A percentile compares a stretch with the other conserved stretches of the same genome.
phyloP scores from a whole-genome alignment of 2,113 vertebrate species.

The Thinocorus orbignyianus region DNA sequence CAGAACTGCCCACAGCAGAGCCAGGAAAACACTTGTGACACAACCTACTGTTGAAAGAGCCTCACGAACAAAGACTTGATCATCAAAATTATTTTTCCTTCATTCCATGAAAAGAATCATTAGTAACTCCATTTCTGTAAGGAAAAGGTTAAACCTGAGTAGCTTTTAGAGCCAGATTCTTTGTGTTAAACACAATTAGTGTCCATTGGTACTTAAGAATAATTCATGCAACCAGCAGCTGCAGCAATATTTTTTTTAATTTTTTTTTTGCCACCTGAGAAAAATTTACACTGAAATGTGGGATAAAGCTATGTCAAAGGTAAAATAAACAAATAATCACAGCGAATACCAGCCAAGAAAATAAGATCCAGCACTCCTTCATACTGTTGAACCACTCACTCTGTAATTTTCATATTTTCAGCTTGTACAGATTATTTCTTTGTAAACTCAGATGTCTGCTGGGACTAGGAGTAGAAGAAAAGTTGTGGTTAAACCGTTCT shows the following conservation, averaged over 20 bases:
- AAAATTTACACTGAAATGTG: background rate
- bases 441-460: background rate
- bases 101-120: background rate
- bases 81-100: background rate
- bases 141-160: background rate
- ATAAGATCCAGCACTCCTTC: background rate
- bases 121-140: background rate
- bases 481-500: background rate
- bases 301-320: background rate
- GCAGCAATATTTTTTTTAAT: background rate
- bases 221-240: background rate
- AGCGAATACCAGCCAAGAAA: background rate
- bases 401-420: background rate
- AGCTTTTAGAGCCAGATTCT: background rate
- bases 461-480: background rate
- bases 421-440: background rate
- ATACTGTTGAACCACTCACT: background rate
- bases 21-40: background rate
- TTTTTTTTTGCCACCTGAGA: background rate
- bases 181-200: background rate
- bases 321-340: conserved; percentile 23
- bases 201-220: background rate
- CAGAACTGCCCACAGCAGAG: background rate
- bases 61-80: background rate
- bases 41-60: background rate